These are phyloP conservation scores for Actinia tenebrosa DNA, from an alignment of 64 coral and sea anemone genomes.

Conservation along the genomic window DNA sequence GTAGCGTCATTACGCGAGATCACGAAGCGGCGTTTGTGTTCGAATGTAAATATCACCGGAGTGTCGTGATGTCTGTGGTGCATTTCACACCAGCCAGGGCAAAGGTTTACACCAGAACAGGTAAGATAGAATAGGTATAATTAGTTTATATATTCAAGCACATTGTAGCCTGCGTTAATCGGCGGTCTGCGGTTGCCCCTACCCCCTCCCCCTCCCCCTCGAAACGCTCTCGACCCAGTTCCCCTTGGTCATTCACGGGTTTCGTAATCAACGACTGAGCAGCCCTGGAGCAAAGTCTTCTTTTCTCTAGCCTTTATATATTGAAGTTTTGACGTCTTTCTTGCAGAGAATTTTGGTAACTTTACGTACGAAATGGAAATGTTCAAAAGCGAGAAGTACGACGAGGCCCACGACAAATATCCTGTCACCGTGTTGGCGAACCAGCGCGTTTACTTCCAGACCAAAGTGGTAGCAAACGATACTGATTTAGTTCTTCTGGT, in stretches of 20 bases:
- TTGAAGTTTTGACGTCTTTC: background rate
- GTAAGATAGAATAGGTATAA: background rate
- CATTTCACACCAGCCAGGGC: slow-evolving; percentile 11
- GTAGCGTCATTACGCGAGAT: background rate
- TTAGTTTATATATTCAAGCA: no score
- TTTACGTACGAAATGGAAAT: slow-evolving; percentile 79
- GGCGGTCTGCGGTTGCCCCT: no score
- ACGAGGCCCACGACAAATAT: slow-evolving; percentile 40
- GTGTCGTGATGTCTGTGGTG: slow-evolving; percentile 10
- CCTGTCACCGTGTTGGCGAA: slow-evolving; percentile 33
- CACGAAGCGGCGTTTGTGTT: slow-evolving; percentile 17
- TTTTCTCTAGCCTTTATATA: background rate
- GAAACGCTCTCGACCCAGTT: no score
- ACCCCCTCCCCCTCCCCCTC: no score
- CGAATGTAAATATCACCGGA: background rate
- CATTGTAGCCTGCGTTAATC: no score
- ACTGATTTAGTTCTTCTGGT: slow-evolving; percentile 51
- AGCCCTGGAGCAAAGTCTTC: no score
- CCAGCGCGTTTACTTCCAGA: slow-evolving; percentile 47
- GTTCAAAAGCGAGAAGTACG: slow-evolving; percentile 57
- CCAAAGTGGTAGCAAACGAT: slow-evolving; percentile 42
- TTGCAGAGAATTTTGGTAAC: slow-evolving; percentile 61
- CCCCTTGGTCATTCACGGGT: no score
- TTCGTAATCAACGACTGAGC: no score
- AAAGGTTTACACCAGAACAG: background rate